These are phyloP conservation scores for Acromyrmex charruanus DNA, from an alignment of 1,140 invertebrate species.

Conservation along the genomic window DNA sequence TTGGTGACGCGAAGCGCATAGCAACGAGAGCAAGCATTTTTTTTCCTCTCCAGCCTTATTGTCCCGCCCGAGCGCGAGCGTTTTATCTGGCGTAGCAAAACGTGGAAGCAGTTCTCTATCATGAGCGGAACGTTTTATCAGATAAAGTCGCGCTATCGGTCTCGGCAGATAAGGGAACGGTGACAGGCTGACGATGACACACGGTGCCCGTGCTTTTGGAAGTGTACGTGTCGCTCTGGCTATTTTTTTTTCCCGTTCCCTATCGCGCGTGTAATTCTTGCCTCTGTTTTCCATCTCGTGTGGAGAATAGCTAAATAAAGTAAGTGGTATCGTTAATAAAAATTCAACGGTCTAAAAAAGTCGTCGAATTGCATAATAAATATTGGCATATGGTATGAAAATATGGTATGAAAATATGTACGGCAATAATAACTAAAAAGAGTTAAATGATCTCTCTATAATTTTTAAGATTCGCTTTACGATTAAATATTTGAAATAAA, in stretches of 20 bases:
- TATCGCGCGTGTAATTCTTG: slow-evolving; percentile 60
- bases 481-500: neutral
- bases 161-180: slow-evolving; percentile 76
- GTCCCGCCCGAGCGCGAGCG: neutral
- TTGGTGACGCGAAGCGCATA: slow-evolving; percentile 63
- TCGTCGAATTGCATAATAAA: neutral
- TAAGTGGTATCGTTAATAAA: slow-evolving; percentile 12
- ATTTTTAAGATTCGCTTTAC: neutral
- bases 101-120: slow-evolving; percentile 67
- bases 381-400: neutral
- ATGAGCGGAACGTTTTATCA: slow-evolving; percentile 73
- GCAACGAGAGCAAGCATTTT: slow-evolving; percentile 57
- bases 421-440: neutral
- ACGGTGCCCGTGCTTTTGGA: slow-evolving; percentile 63
- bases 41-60: neutral
- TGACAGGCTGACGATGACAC: slow-evolving; percentile 74
- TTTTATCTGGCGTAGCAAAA: slow-evolving; percentile 49
- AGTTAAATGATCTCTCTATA: neutral
- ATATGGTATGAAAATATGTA: neutral
- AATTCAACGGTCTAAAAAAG: neutral
- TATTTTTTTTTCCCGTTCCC: slow-evolving; percentile 61
- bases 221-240: slow-evolving; percentile 69
- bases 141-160: slow-evolving; percentile 79
- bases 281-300: slow-evolving; percentile 33
- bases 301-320: slow-evolving; percentile 27